Percentiles rank a stretch among this genome's conserved stretches.
Conservation (phyloP, 2,113 vertebrate genomes). For the Diadophis punctatus region DNA sequence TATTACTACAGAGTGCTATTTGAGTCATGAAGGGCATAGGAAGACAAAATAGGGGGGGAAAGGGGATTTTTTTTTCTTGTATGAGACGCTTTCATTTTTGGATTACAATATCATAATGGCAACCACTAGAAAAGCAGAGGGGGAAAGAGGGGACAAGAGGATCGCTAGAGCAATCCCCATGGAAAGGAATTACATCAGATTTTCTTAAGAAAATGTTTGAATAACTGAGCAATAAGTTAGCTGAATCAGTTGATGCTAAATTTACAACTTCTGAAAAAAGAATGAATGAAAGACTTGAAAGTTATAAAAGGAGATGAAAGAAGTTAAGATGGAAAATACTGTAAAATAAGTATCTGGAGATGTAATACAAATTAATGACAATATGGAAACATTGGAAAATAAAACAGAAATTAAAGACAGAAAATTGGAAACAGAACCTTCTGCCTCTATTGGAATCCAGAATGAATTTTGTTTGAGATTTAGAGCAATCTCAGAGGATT, state of each 20-base stretch:
- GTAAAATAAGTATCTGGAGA: not conserved
- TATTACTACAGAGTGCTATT: not conserved
- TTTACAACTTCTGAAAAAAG: too few species aligned
- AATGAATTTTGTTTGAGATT: too few species aligned
- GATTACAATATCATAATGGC: not conserved
- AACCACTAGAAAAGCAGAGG: not conserved
- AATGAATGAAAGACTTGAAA: too few species aligned
- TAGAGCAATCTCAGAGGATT: too few species aligned
- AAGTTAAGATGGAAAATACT: too few species aligned
- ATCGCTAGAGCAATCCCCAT: not conserved
- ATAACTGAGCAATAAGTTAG: not conserved
- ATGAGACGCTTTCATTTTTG: not conserved
- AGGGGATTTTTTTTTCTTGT: not conserved
- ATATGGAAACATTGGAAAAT: not conserved
- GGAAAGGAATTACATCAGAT: not conserved
- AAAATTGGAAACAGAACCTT: too few species aligned
- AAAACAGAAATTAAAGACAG: too few species aligned
- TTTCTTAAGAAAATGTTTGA: not conserved
- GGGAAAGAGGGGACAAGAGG: not conserved
- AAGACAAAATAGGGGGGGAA: not conserved
- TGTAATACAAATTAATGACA: not conserved
- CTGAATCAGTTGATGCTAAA: too few species aligned
- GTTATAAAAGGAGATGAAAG: too few species aligned
- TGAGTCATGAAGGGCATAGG: not conserved
- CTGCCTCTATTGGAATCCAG: too few species aligned